A percentile compares a stretch with the other conserved stretches of the same genome.
Evolutionary conservation across 2,888 invertebrate genomes (phyloP).

Genomic region (Callimorpha dominula): DNA sequence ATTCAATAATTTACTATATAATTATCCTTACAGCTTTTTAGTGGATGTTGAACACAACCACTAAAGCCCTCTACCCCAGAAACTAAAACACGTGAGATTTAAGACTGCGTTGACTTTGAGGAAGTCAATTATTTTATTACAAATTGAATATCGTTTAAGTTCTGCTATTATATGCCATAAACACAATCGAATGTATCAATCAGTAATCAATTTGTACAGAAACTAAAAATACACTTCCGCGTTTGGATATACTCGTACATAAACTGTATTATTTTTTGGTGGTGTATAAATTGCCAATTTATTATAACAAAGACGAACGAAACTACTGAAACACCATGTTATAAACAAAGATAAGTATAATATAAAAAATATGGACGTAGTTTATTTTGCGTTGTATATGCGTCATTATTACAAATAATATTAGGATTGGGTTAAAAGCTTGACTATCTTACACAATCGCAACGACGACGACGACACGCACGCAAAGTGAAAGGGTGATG

Average conservation of each 20-base stretch:
- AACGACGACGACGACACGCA: too few species aligned
- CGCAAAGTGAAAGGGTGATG: too few species aligned
- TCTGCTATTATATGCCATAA: constrained; percentile 8
- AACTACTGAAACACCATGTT: neutral
- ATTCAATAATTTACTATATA: too few species aligned
- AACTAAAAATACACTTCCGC: constrained; percentile 18
- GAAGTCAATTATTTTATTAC: constrained; percentile 6
- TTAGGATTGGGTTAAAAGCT: too few species aligned
- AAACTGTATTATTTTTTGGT: constrained; percentile 7
- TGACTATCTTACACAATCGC: too few species aligned
- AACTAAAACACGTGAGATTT: neutral
- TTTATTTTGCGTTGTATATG: too few species aligned
- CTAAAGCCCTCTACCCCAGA: too few species aligned
- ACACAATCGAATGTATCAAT: constrained; percentile 13
- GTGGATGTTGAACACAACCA: too few species aligned
- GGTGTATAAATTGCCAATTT: constrained; percentile 12
- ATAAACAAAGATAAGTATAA: too few species aligned
- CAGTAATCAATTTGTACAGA: constrained; percentile 16
- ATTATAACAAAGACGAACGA: neutral
- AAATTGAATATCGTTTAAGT: constrained; percentile 5
- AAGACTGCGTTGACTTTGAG: neutral
- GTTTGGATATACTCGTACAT: constrained; percentile 3
- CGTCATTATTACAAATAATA: too few species aligned
- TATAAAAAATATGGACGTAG: too few species aligned
- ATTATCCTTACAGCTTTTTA: too few species aligned